Percentiles rank a stretch among this genome's conserved stretches.
phyloP scores from a whole-genome alignment of 2,113 vertebrate species.

The Bos javanicus region DNA sequence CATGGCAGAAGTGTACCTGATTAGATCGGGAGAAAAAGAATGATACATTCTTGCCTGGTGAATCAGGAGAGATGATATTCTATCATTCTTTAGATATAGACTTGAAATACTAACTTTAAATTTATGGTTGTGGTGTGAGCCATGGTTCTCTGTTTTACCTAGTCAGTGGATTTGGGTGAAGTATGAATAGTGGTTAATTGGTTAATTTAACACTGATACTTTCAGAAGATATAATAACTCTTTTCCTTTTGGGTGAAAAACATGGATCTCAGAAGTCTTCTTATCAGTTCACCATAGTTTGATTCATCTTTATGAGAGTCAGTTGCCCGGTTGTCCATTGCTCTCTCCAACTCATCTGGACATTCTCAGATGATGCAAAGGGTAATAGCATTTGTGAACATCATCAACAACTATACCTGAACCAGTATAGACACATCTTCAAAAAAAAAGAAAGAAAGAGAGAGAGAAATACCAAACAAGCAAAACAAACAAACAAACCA shows the following conservation, averaged over 20 bases:
- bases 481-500: not conserved
- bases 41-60: slow-evolving; percentile 80
- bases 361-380: slow-evolving; percentile 37
- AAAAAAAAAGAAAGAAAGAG: not conserved
- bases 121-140: slow-evolving; percentile 77
- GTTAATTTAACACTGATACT: slow-evolving; percentile 81
- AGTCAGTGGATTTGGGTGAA: slow-evolving; percentile 73
- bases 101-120: slow-evolving; percentile 81
- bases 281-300: slow-evolving; percentile 77
- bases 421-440: not conserved
- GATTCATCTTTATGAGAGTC: slow-evolving; percentile 71
- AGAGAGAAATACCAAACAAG: not conserved
- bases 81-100: slow-evolving; percentile 83
- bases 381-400: not conserved
- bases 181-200: slow-evolving; percentile 63
- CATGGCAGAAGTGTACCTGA: slow-evolving; percentile 80
- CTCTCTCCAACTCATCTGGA: slow-evolving; percentile 34
- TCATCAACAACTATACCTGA: not conserved
- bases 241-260: slow-evolving; percentile 65
- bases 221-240: slow-evolving; percentile 79
- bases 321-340: slow-evolving; percentile 22
- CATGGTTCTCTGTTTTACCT: slow-evolving; percentile 79
- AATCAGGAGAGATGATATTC: slow-evolving; percentile 80
- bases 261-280: slow-evolving; percentile 74
- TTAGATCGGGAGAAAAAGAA: slow-evolving; percentile 81